Evolutionary conservation across 1,140 invertebrate genomes (phyloP).

Genomic region (silkworm (Bombyx mori)): DNA sequence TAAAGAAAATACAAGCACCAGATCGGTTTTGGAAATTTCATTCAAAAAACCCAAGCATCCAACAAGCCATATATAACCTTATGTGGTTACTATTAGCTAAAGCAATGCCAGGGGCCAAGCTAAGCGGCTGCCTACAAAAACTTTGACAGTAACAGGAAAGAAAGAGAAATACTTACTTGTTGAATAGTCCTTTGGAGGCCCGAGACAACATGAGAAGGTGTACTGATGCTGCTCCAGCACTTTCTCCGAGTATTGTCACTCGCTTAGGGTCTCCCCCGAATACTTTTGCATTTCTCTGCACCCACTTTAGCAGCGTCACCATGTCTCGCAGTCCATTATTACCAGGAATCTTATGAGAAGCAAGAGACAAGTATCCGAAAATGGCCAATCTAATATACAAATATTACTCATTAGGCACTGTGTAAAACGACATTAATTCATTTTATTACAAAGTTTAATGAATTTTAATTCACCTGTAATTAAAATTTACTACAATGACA

Average conservation of each 20-base stretch:
- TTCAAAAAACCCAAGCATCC: too few relatives aligned
- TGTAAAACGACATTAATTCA: too few relatives aligned
- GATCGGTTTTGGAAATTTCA: too few relatives aligned
- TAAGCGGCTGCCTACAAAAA: too few relatives aligned
- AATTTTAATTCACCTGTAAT: constrained; percentile 69
- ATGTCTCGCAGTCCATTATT: constrained; percentile 80
- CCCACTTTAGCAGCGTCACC: constrained; percentile 74
- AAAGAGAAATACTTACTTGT: constrained; percentile 22
- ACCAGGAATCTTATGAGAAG: constrained; percentile 73
- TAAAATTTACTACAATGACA: constrained; percentile 79
- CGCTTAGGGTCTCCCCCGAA: constrained; percentile 78
- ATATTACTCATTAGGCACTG: too few relatives aligned
- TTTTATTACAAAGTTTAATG: not conserved
- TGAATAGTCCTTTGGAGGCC: constrained; percentile 44
- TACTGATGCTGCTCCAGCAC: constrained; percentile 69
- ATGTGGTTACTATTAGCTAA: too few relatives aligned
- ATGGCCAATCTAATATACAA: constrained; percentile 48
- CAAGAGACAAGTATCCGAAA: constrained; percentile 72
- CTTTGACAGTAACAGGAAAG: too few relatives aligned
- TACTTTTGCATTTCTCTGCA: constrained; percentile 75
- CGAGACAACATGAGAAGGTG: constrained; percentile 64
- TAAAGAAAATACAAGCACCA: too few relatives aligned
- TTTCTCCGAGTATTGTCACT: constrained; percentile 75
- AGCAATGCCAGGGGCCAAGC: too few relatives aligned
- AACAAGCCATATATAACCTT: too few relatives aligned